phyloP scores from a whole-genome alignment of 2,888 invertebrate genomes.

The Troglohyphantes excavatus region DNA sequence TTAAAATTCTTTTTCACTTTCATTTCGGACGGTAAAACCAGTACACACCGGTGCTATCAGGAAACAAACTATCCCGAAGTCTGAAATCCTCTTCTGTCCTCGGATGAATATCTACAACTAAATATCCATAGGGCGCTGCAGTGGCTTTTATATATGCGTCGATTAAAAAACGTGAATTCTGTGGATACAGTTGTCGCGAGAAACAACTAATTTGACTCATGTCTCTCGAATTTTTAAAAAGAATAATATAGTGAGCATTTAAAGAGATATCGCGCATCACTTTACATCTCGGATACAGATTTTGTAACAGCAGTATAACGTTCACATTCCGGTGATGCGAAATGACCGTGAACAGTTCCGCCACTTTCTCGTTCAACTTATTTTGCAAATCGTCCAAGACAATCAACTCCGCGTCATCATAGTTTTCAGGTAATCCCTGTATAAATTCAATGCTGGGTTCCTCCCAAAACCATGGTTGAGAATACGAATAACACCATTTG shows the following conservation, averaged over 20 bases:
- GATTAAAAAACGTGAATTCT: slow-evolving; percentile 28
- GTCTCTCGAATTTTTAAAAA: slow-evolving; percentile 68
- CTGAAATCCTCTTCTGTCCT: slow-evolving; percentile 71
- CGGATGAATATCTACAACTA: slow-evolving; percentile 79
- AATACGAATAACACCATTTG: slow-evolving; percentile 57
- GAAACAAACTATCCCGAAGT: slow-evolving; percentile 39
- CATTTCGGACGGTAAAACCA: slow-evolving; percentile 37
- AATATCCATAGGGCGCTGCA: slow-evolving; percentile 75
- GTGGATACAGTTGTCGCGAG: slow-evolving; percentile 34
- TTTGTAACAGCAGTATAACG: slow-evolving; percentile 58
- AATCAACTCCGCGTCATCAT: slow-evolving; percentile 28
- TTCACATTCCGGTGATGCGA: slow-evolving; percentile 50
- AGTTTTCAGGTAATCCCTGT: slow-evolving; percentile 46
- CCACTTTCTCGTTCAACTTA: slow-evolving; percentile 24
- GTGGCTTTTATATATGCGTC: slow-evolving; percentile 78
- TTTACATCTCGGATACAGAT: slow-evolving; percentile 28
- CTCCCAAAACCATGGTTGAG: slow-evolving; percentile 34
- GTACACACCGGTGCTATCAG: slow-evolving; percentile 3
- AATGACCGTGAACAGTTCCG: slow-evolving; percentile 21
- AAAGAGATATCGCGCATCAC: slow-evolving; percentile 53
- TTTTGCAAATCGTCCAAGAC: slow-evolving; percentile 53
- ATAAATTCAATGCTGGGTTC: slow-evolving; percentile 45
- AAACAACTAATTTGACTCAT: slow-evolving; percentile 56
- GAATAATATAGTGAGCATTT: slow-evolving; percentile 56
- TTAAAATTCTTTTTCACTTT: slow-evolving; percentile 37